A percentile compares a stretch with the other conserved stretches of the same genome.
Conservation (phyloP, 2,888 invertebrate genomes). For the Chalcis sispes region DNA sequence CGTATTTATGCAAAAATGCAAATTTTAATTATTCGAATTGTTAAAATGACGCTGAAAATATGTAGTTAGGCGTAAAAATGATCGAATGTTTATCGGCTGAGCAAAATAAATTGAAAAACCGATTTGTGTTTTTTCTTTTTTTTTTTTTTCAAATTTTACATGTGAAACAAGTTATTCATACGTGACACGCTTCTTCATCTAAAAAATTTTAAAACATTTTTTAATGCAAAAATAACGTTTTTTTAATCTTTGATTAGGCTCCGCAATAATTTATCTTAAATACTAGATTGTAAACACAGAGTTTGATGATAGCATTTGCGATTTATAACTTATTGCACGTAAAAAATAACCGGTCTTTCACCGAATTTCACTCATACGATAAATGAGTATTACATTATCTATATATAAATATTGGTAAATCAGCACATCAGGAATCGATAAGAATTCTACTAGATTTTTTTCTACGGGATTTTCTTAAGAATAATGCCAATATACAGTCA, state of each 20-base stretch:
- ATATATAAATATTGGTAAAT: conserved; percentile 32
- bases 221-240: no score
- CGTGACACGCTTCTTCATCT: no score
- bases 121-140: not conserved
- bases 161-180: no score
- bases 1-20: conserved; percentile 37
- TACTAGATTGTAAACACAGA: no score
- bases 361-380: conserved; percentile 14
- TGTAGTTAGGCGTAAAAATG: not conserved
- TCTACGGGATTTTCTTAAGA: conserved; percentile 38
- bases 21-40: conserved; percentile 35
- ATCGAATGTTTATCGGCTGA: conserved; percentile 6
- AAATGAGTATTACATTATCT: not conserved
- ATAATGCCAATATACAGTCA: conserved; percentile 50
- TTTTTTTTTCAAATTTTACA: not conserved
- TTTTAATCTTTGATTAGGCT: no score
- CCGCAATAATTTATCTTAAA: no score
- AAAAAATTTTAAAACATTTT: no score
- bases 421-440: conserved; percentile 31
- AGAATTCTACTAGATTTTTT: conserved; percentile 37
- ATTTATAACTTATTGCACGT: no score
- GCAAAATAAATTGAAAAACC: conserved; percentile 18
- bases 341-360: no score
- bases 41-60: not conserved
- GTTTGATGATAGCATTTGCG: no score